Evolutionary conservation across 2,113 vertebrate species (phyloP).

Genomic region (Sminthopsis crassicaudata): DNA sequence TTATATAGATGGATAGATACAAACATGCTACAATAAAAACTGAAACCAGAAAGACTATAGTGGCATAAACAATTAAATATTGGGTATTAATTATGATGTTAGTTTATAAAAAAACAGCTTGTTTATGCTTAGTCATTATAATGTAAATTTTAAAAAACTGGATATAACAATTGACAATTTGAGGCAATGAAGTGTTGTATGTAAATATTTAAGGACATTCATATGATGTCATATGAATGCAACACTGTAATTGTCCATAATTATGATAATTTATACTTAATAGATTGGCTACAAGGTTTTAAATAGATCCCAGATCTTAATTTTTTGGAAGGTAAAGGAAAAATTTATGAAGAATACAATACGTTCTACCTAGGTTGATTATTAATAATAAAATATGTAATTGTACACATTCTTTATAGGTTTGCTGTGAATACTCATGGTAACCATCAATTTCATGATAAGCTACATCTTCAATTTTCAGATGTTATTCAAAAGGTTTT

Average conservation of each 20-base stretch:
- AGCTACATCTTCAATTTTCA: slow-evolving; percentile 25
- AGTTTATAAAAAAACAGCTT: slow-evolving; percentile 35
- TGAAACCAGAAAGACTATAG: slow-evolving; percentile 4
- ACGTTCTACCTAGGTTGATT: not conserved
- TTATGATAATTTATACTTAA: slow-evolving; percentile 18
- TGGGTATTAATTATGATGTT: slow-evolving; percentile 37
- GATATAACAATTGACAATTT: slow-evolving; percentile 23
- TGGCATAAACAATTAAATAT: not conserved
- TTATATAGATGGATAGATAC: not conserved
- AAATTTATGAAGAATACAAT: not conserved
- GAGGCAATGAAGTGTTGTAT: slow-evolving; percentile 6
- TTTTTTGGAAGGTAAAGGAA: slow-evolving; percentile 26
- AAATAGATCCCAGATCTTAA: not conserved
- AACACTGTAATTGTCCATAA: not conserved
- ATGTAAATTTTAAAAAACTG: slow-evolving; percentile 64
- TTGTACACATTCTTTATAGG: not conserved
- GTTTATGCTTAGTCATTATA: slow-evolving; percentile 26
- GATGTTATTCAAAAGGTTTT: not conserved
- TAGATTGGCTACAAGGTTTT: not conserved
- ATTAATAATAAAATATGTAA: not conserved
- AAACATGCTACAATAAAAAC: not conserved
- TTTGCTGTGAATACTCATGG: not conserved
- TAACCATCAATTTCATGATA: slow-evolving; percentile 32
- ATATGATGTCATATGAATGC: not conserved
- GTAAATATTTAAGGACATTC: slow-evolving; percentile 26